Base-by-base conservation (phyloP, 2,888 invertebrate species). In the Folsomia manolachei region DNA sequence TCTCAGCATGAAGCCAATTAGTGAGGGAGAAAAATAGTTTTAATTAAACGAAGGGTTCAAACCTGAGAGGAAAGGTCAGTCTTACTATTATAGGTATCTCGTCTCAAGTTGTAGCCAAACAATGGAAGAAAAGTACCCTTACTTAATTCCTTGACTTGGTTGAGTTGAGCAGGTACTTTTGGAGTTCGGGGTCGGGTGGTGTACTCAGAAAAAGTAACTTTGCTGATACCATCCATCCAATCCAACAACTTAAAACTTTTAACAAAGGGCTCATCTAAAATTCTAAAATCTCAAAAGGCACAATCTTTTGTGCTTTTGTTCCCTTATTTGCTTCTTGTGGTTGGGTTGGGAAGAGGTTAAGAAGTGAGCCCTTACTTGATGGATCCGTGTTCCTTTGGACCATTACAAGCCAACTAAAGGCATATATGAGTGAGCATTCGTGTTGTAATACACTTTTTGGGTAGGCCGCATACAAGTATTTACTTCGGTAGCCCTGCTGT, bases 1-100 rank as follows among this genome's bases (percentile, higher is more conserved):
- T 19, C 63, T 63, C 63, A 7, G 63, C 26, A n/a, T 26, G 63
- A 56, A 63, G 63, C 63, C 63, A 63, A 63, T 63, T 63, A 63
- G 27, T 2, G 1, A 27, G 27, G 25, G 7, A n/a, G 27, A 27
- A 25, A 63, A 63, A 63, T 63, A 63, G 27, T 63, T 63, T 63
- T 63, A 63, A 63, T 63, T 63, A 63, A 63, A 63, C 25, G 27
- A 27, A 63, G 27, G 27, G 27, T 26, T 25, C n/a, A 63, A 62
- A 23, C 27, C 27, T 63, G 25, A 27, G 26, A n/a, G 21, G 63
- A 62, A 21, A 39, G 39, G 39, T 39, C 39, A 39, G 39, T 39
- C 39, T 39, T 14, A 9, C 39, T 11, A 51, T 18, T 51, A 51
- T n/a, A n/a, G n/a, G n/a, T n/a, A n/a, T n/a, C n/a, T n/a, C n/a